phyloP scores from a whole-genome alignment of 2,113 vertebrate genomes.

The Pluvialis apricaria region DNA sequence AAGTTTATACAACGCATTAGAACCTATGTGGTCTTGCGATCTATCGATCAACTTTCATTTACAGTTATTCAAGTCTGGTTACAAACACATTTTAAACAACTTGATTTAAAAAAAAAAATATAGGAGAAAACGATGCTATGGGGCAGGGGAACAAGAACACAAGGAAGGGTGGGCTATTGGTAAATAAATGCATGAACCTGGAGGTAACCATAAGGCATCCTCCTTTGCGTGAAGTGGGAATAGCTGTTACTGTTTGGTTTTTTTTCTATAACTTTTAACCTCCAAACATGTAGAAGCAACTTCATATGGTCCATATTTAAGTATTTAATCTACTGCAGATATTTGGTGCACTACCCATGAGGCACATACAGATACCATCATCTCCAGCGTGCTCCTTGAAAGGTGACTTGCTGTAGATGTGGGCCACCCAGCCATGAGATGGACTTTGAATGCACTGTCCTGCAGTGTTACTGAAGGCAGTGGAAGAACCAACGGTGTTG shows the following conservation, averaged over 20 bases:
- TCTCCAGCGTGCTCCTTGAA: background rate
- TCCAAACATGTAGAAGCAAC: background rate
- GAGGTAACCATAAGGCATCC: background rate
- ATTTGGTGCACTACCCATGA: background rate
- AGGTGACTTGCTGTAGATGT: background rate
- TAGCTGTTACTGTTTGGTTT: background rate
- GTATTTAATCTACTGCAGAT: background rate
- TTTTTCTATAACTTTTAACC: background rate
- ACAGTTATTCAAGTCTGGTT: background rate
- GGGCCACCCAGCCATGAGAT: background rate
- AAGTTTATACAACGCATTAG: background rate
- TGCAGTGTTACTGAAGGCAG: background rate
- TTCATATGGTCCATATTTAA: background rate
- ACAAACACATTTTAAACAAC: background rate
- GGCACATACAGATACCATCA: background rate
- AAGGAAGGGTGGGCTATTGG: background rate
- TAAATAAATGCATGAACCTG: background rate
- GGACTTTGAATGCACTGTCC: fast-evolving
- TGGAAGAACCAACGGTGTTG: background rate
- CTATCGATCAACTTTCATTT: background rate
- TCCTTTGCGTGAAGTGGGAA: background rate
- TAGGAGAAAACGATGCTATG: background rate
- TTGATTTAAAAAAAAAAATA: background rate
- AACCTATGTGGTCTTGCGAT: background rate
- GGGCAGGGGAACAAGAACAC: background rate